Percentiles rank a stretch among this genome's conserved stretches.
phyloP scores from a whole-genome alignment of 2,888 invertebrate genomes.

The Habroteleia sp. region DNA sequence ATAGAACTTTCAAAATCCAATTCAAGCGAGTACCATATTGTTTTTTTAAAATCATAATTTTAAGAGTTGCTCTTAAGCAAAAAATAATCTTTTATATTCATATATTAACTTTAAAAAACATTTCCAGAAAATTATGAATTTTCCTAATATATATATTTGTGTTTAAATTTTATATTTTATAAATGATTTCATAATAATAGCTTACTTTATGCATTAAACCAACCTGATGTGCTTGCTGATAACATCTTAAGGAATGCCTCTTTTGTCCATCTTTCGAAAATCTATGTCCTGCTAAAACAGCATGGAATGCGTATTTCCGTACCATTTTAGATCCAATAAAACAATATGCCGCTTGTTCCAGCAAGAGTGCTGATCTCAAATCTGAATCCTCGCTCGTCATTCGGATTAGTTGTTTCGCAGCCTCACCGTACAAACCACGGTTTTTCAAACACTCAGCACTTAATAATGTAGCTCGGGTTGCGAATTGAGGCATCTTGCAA shows the following conservation, averaged over 20 bases:
- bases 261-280: slow-evolving; percentile 96
- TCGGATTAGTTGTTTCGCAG: slow-evolving; percentile 96
- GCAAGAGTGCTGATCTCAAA: slow-evolving; percentile 93
- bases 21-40: too few relatives aligned
- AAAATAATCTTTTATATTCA: too few relatives aligned
- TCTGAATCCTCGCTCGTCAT: slow-evolving; percentile 99
- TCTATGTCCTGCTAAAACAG: slow-evolving; percentile 97
- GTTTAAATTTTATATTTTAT: too few relatives aligned
- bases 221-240: slow-evolving; percentile 95
- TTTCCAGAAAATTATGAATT: too few relatives aligned
- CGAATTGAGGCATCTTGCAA: slow-evolving; percentile 95
- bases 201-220: too few relatives aligned
- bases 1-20: too few relatives aligned
- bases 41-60: too few relatives aligned
- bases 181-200: too few relatives aligned
- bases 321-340: slow-evolving; percentile 90
- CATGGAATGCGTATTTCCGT: slow-evolving; percentile 97
- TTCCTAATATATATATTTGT: too few relatives aligned
- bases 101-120: too few relatives aligned
- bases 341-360: slow-evolving; percentile 97
- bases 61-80: too few relatives aligned
- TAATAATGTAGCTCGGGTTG: slow-evolving; percentile 94
- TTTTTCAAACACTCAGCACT: slow-evolving; percentile 93
- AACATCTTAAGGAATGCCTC: slow-evolving; percentile 95
- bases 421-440: slow-evolving; percentile 91